Evolutionary conservation across 2,888 invertebrate species (phyloP).

Genomic region (Ophion slaviceki): DNA sequence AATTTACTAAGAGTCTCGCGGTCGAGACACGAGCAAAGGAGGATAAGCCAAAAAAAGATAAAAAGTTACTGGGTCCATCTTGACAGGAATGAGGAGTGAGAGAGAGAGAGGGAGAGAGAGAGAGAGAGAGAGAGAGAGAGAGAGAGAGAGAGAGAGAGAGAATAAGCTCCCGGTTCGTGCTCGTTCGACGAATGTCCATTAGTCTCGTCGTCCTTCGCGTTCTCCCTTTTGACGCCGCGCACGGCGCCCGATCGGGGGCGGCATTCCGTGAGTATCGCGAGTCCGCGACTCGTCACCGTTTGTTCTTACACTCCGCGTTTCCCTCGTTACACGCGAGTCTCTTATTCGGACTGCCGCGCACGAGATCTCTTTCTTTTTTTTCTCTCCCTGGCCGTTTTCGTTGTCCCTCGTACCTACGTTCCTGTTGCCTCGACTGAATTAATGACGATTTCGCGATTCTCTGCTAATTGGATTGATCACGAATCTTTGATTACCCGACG

Average conservation of each 20-base stretch:
- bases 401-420: not conserved
- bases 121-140: not conserved
- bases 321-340: constrained; percentile 1
- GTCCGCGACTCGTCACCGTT: constrained; percentile 46
- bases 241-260: constrained; percentile 76
- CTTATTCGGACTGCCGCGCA: not conserved
- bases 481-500: constrained; percentile 73
- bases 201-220: constrained; percentile 66
- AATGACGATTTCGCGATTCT: constrained; percentile 77
- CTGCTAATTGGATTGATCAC: constrained; percentile 79
- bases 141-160: not conserved
- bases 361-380: not conserved
- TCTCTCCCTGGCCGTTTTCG: not conserved
- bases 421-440: constrained; percentile 66
- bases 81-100: not conserved
- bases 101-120: not conserved
- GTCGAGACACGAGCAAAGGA: too few species aligned
- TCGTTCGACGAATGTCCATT: constrained; percentile 72
- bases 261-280: constrained; percentile 66
- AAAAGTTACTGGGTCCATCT: not conserved
- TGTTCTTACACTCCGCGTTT: constrained; percentile 14
- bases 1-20: too few species aligned
- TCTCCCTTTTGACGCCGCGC: constrained; percentile 54
- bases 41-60: too few species aligned
- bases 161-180: constrained; percentile 10